Percentiles rank a stretch among this genome's conserved stretches.
These are phyloP conservation scores for Alexandromys fortis DNA, from an alignment of 2,113 vertebrate genomes.

Conservation along the genomic window DNA sequence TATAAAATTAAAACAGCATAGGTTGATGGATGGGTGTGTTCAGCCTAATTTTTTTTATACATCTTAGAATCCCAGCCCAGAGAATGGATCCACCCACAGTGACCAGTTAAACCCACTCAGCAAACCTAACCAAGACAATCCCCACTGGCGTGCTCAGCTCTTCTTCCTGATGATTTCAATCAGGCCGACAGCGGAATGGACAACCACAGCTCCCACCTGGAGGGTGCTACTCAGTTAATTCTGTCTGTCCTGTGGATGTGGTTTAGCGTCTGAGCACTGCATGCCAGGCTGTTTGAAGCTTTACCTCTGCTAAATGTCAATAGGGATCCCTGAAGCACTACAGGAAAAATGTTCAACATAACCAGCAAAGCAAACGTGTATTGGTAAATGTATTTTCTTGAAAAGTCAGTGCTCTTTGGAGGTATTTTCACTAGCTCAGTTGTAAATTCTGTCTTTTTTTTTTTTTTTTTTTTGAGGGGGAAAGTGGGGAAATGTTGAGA, in stretches of 20 bases:
- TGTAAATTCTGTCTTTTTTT: neutral
- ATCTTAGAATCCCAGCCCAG: neutral
- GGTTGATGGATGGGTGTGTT: neutral
- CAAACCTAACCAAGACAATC: neutral
- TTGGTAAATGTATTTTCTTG: neutral
- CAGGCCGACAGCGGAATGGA: neutral
- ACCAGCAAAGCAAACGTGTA: neutral
- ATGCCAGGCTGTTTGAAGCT: neutral
- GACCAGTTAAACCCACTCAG: neutral
- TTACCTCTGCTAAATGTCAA: neutral
- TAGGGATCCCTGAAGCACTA: neutral
- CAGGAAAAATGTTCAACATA: neutral
- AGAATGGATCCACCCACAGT: neutral
- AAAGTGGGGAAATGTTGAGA: neutral
- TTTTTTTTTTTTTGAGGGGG: too few species aligned
- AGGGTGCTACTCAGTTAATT: neutral
- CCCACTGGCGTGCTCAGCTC: neutral
- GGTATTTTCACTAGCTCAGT: neutral
- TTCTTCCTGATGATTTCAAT: neutral
- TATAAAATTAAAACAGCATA: neutral
- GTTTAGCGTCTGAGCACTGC: neutral
- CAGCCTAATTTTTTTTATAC: neutral
- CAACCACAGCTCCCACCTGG: neutral
- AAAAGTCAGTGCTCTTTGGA: neutral
- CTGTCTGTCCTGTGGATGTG: neutral